Evolutionary conservation across 2,113 vertebrate species (phyloP).

Genomic region (Tiliqua scincoides): DNA sequence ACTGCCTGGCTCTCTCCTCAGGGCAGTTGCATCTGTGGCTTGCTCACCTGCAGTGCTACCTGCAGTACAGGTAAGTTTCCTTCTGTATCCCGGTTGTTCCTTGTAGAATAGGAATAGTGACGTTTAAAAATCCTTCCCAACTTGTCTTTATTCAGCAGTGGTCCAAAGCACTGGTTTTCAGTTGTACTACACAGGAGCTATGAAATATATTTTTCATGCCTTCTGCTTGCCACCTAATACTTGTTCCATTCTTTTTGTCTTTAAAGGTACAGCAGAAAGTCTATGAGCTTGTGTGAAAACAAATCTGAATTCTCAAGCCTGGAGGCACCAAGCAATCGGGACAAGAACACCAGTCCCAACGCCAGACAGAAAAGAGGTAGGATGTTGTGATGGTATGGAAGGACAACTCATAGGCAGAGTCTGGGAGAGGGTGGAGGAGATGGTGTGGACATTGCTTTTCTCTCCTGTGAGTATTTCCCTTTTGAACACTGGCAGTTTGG

Average conservation of each 20-base stretch:
- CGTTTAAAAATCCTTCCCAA: no score
- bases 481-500: neutral
- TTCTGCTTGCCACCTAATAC: slow-evolving; percentile 10
- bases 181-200: neutral
- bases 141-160: no score
- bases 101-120: no score
- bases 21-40: no score
- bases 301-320: slow-evolving; percentile 84
- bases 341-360: slow-evolving; percentile 80
- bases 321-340: slow-evolving; percentile 81
- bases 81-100: no score
- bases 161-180: neutral
- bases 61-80: no score
- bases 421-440: neutral
- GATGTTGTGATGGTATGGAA: neutral
- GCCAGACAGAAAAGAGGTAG: slow-evolving; percentile 88
- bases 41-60: no score
- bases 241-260: slow-evolving; percentile 47
- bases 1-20: no score
- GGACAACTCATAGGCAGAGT: neutral
- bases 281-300: slow-evolving; percentile 77
- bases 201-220: neutral
- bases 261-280: slow-evolving; percentile 81
- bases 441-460: neutral
- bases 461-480: neutral